A percentile compares a stretch with the other conserved stretches of the same genome.
Conservation (phyloP, 2,113 vertebrate genomes). For the Megaleporinus macrocephalus region DNA sequence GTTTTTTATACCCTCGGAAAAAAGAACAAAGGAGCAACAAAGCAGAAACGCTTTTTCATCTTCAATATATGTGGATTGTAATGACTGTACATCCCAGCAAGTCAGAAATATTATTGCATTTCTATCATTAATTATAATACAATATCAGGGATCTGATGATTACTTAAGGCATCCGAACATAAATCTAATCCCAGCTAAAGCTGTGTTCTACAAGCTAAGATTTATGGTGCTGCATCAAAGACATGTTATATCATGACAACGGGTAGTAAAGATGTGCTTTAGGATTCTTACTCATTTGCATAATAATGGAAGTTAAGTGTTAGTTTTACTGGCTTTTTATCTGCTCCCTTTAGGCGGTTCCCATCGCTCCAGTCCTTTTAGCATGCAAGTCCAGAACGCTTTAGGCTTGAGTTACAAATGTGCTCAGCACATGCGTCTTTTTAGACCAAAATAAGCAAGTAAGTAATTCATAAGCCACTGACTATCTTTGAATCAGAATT, state of each 20-base stretch:
- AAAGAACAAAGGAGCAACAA: conserved; percentile 23
- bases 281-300: background rate
- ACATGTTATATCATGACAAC: background rate
- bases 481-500: background rate
- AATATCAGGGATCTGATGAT: background rate
- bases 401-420: background rate
- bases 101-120: background rate
- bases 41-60: background rate
- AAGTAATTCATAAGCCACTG: background rate
- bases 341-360: background rate
- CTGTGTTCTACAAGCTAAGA: background rate
- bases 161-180: background rate
- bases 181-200: background rate
- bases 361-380: background rate
- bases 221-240: background rate
- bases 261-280: background rate
- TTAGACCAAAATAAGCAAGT: background rate
- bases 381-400: background rate
- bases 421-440: background rate
- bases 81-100: conserved; percentile 1
- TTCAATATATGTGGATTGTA: background rate
- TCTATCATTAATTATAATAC: conserved; percentile 3
- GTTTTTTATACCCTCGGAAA: background rate
- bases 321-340: background rate
- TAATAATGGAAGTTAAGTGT: conserved; percentile 12